phyloP scores from a whole-genome alignment of 2,888 invertebrate species.

The Pammene aurita region DNA sequence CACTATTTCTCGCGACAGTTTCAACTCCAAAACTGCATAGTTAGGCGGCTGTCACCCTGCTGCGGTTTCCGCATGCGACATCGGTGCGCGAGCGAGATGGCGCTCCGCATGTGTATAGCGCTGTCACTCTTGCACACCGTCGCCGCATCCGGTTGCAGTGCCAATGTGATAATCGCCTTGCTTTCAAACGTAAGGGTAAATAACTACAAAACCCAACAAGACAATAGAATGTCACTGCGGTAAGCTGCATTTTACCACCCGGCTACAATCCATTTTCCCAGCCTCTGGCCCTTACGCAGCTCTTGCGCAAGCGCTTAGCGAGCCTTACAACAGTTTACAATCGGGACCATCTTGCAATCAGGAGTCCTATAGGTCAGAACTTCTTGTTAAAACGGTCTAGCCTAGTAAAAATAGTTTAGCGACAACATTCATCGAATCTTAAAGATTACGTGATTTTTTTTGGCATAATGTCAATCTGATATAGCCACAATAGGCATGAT shows the following conservation, averaged over 20 bases:
- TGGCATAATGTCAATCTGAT: too few relatives aligned
- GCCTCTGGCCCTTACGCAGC: conserved; percentile 58
- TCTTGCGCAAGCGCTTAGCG: conserved; percentile 31
- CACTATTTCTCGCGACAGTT: too few relatives aligned
- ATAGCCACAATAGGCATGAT: too few relatives aligned
- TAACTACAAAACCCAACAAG: not conserved
- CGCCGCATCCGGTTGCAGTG: too few relatives aligned
- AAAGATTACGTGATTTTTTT: too few relatives aligned
- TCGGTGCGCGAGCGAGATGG: too few relatives aligned
- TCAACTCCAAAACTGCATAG: too few relatives aligned
- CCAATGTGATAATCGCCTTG: not conserved
- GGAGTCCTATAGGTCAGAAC: conserved; percentile 17
- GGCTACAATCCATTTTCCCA: conserved; percentile 63
- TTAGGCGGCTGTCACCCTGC: too few relatives aligned
- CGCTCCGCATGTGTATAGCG: too few relatives aligned
- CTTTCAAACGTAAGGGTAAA: not conserved
- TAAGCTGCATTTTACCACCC: conserved; percentile 29
- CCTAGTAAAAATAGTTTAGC: not conserved
- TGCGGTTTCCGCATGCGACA: too few relatives aligned
- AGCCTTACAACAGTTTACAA: conserved; percentile 5
- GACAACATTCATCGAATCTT: too few relatives aligned
- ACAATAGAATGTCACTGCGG: conserved; percentile 20
- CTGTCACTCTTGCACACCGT: too few relatives aligned
- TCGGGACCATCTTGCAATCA: conserved; percentile 26
- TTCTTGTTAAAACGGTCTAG: not conserved